Conservation (phyloP, 2,113 vertebrate species). For the Platichthys flesus region DNA sequence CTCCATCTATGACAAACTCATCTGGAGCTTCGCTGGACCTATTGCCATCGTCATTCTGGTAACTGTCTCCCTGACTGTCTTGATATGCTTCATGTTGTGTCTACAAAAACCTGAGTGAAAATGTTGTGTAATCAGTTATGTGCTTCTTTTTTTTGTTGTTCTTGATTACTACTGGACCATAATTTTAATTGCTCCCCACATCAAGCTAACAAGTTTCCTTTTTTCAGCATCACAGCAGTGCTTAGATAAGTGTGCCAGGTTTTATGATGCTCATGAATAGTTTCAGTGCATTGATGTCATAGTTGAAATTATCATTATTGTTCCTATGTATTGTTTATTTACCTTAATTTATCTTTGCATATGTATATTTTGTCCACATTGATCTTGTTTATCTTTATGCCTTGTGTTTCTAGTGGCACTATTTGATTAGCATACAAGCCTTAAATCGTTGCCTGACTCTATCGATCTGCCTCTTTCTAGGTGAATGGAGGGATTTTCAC, state of each 20-base stretch:
- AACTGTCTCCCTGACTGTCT: slow-evolving; percentile 48
- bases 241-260: too few species aligned
- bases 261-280: too few species aligned
- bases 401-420: slow-evolving; percentile 4
- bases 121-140: background rate
- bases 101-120: background rate
- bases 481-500: slow-evolving; percentile 95
- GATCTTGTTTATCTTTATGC: slow-evolving; percentile 32
- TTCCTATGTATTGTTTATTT: too few species aligned
- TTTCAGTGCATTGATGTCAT: too few species aligned
- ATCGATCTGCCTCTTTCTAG: slow-evolving; percentile 72
- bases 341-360: background rate
- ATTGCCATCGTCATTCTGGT: slow-evolving; percentile 94
- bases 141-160: background rate
- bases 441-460: background rate
- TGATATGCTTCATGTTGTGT: background rate
- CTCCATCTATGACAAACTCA: slow-evolving; percentile 96
- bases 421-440: slow-evolving; percentile 14
- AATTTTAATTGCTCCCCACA: too few species aligned
- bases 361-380: background rate
- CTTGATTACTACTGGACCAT: background rate
- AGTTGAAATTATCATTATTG: too few species aligned
- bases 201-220: too few species aligned
- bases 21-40: slow-evolving; percentile 98
- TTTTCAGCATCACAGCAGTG: too few species aligned